These are phyloP conservation scores for Gymnocypris eckloni DNA, from an alignment of 2,797 vertebrate genomes.

Conservation along the genomic window DNA sequence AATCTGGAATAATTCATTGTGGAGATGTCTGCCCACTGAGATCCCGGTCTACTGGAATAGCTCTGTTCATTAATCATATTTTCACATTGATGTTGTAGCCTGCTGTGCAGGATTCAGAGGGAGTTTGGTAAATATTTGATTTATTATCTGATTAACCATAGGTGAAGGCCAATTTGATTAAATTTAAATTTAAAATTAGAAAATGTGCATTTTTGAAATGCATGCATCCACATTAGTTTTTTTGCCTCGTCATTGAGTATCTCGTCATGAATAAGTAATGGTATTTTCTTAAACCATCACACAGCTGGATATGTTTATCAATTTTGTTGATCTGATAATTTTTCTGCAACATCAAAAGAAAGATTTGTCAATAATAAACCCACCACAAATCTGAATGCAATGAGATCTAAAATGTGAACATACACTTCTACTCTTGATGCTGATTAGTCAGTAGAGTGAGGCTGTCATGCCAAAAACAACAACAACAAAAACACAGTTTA, in stretches of 20 bases:
- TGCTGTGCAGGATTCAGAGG: conserved; percentile 22
- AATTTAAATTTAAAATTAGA: conserved; percentile 32
- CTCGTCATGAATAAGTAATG: not conserved
- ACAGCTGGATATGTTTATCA: not conserved
- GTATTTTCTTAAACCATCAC: not conserved
- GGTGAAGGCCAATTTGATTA: conserved; percentile 42
- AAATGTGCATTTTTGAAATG: conserved; percentile 22
- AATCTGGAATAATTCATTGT: conserved; percentile 59
- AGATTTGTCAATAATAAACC: not conserved
- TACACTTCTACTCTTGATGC: not conserved
- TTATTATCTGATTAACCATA: conserved; percentile 56
- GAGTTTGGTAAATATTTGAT: conserved; percentile 60
- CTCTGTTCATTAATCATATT: conserved; percentile 58
- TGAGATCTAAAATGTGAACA: not conserved
- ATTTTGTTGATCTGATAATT: not conserved
- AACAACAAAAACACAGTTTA: not conserved
- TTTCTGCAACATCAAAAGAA: not conserved
- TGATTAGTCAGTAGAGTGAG: not conserved
- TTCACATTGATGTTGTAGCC: conserved; percentile 47
- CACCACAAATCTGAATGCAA: not conserved
- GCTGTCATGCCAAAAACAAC: too few species aligned
- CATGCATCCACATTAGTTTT: conserved; percentile 22
- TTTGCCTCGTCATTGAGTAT: conserved; percentile 29
- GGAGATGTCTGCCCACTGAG: conserved; percentile 56
- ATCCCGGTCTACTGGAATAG: conserved; percentile 49